Conservation (phyloP, 2,113 vertebrate genomes). For the Symphodus melops region DNA sequence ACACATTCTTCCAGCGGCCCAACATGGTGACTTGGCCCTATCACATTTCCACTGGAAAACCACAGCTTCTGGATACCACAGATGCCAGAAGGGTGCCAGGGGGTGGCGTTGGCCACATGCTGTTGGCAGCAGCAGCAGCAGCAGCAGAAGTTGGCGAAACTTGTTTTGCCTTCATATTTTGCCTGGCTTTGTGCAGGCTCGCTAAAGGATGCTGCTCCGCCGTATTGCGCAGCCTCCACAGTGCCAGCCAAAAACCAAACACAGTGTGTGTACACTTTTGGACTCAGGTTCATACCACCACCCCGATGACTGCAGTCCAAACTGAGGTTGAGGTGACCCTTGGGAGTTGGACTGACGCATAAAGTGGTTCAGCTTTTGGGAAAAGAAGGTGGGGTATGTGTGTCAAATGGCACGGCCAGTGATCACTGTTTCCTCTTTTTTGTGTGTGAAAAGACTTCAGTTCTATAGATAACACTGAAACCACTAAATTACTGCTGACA, state of each 20-base stretch:
- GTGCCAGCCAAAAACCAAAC: constrained; percentile 35
- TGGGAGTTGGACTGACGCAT: constrained; percentile 6
- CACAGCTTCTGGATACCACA: constrained; percentile 74
- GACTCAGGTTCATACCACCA: constrained; percentile 19
- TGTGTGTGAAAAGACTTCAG: background rate
- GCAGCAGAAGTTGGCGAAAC: constrained; percentile 55
- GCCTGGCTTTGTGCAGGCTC: constrained; percentile 46
- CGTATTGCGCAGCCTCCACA: background rate
- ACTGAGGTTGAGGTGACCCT: constrained; percentile 23
- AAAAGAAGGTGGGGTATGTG: constrained; percentile 8
- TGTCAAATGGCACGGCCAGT: background rate
- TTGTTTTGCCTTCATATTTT: constrained; percentile 59
- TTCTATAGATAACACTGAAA: background rate
- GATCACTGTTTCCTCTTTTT: constrained; percentile 39
- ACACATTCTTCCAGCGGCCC: constrained; percentile 52
- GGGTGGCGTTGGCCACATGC: constrained; percentile 50
- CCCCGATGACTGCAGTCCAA: constrained; percentile 18
- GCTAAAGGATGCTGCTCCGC: constrained; percentile 6
- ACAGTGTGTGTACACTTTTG: constrained; percentile 36
- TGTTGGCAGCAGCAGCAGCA: constrained; percentile 69
- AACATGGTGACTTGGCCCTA: constrained; percentile 64
- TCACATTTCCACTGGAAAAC: constrained; percentile 79
- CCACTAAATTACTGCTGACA: background rate
- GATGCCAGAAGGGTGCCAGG: constrained; percentile 69
- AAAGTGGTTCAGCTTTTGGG: constrained; percentile 12